A percentile compares a stretch with the other conserved stretches of the same genome.
These are phyloP conservation scores for Onychomys leucogaster DNA, from an alignment of 2,797 vertebrate species.

Conservation along the genomic window DNA sequence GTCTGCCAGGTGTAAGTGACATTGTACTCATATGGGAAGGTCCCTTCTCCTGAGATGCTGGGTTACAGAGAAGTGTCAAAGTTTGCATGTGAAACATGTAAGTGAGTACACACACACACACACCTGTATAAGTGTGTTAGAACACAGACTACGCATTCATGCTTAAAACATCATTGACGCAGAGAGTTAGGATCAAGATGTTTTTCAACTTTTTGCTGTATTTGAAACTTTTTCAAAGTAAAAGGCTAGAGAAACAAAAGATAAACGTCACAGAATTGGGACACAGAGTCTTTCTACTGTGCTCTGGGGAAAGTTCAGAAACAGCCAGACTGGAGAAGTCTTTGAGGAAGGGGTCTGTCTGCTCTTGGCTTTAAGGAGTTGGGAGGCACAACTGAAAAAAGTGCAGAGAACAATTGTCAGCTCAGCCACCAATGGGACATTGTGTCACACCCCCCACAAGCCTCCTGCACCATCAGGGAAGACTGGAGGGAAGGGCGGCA, in stretches of 20 bases:
- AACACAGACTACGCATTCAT: fast-evolving
- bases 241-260: not conserved
- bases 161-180: not conserved
- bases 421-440: not conserved
- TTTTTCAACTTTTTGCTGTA: not conserved
- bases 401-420: not conserved
- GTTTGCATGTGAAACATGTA: not conserved
- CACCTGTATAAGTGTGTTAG: not conserved
- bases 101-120: not conserved
- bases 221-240: not conserved
- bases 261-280: not conserved
- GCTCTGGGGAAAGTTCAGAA: not conserved
- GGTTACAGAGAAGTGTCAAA: not conserved
- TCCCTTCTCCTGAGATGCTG: not conserved
- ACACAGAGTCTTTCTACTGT: not conserved
- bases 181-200: not conserved
- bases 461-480: not conserved
- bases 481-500: not conserved
- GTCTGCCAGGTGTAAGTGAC: not conserved
- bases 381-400: not conserved
- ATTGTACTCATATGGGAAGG: not conserved
- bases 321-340: fast-evolving
- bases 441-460: not conserved
- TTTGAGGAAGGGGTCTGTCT: conserved; percentile 56
- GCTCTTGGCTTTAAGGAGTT: not conserved